These are phyloP conservation scores for Acronicta psi DNA, from an alignment of 2,888 invertebrate species.

Conservation along the genomic window DNA sequence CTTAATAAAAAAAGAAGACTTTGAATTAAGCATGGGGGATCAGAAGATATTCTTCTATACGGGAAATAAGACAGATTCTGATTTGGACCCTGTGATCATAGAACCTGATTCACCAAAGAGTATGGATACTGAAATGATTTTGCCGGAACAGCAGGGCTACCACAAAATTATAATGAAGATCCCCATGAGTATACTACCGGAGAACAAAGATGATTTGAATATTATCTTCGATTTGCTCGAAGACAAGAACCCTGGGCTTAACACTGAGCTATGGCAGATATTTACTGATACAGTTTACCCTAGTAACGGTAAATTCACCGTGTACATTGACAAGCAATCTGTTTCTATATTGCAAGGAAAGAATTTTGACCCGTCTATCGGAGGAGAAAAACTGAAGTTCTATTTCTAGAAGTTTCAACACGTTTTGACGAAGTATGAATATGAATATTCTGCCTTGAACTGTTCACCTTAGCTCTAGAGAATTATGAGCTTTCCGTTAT, in stretches of 20 bases:
- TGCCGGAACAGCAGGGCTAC: conserved; percentile 58
- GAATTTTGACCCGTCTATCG: conserved; percentile 72
- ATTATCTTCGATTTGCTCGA: conserved; percentile 79
- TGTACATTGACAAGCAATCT: conserved; percentile 75
- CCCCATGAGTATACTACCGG: conserved; percentile 72
- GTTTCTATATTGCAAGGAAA: conserved; percentile 69
- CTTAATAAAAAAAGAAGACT: conserved; percentile 18
- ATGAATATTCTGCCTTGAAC: not conserved
- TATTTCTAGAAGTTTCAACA: conserved; percentile 59
- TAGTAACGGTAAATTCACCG: conserved; percentile 71
- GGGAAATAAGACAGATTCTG: conserved; percentile 30
- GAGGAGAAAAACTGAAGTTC: conserved; percentile 76
- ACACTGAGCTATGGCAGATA: conserved; percentile 78
- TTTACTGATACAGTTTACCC: conserved; percentile 66
- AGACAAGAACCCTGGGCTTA: conserved; percentile 80
- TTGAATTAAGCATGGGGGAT: conserved; percentile 17
- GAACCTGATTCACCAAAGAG: conserved; percentile 55
- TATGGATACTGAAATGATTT: conserved; percentile 26
- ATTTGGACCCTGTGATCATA: conserved; percentile 56
- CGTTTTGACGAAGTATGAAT: not conserved
- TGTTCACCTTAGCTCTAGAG: too few species aligned
- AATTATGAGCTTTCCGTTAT: too few species aligned
- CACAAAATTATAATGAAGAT: conserved; percentile 74
- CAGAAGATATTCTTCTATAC: conserved; percentile 31
- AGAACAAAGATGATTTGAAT: conserved; percentile 76